Percentiles rank a stretch among this genome's conserved stretches.
Conservation (phyloP, 1,140 invertebrate genomes). For the Agrilus planipennis region DNA sequence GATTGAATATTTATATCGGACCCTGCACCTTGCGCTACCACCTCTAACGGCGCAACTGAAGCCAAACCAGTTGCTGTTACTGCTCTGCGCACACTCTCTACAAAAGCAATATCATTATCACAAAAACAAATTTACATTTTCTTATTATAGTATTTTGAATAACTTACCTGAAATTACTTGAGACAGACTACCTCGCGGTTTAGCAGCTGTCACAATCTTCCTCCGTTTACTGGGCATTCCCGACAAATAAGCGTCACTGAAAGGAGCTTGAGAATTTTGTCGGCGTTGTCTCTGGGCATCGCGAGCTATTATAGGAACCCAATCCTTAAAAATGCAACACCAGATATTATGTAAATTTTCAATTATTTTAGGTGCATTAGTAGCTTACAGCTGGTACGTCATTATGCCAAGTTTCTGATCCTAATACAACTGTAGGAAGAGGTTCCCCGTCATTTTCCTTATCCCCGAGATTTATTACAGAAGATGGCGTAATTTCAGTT, state of each 20-base stretch:
- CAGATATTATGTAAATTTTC: neutral
- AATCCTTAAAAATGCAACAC: slow-evolving; percentile 49
- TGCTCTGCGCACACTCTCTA: slow-evolving; percentile 41
- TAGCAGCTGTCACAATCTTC: slow-evolving; percentile 47
- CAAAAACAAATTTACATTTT: neutral
- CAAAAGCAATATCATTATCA: no score
- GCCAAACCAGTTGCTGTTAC: slow-evolving; percentile 38
- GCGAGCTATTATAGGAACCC: slow-evolving; percentile 68
- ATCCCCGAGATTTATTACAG: slow-evolving; percentile 8
- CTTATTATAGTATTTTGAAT: neutral
- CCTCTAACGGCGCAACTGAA: slow-evolving; percentile 36
- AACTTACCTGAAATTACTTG: slow-evolving; percentile 30
- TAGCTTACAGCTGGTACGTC: slow-evolving; percentile 37
- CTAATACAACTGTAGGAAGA: slow-evolving; percentile 38
- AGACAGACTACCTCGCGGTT: slow-evolving; percentile 34
- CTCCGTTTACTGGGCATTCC: slow-evolving; percentile 70
- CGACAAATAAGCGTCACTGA: slow-evolving; percentile 73
- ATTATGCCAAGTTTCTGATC: slow-evolving; percentile 44
- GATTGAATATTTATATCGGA: slow-evolving; percentile 33
- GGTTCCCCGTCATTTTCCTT: slow-evolving; percentile 29
- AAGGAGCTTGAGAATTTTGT: slow-evolving; percentile 39
- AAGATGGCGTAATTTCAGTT: slow-evolving; percentile 1
- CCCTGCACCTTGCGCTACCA: slow-evolving; percentile 29
- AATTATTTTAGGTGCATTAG: neutral
- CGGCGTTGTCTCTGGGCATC: slow-evolving; percentile 56